Evolutionary conservation across 2,888 invertebrate genomes (phyloP).

Genomic region (Acronicta alni): DNA sequence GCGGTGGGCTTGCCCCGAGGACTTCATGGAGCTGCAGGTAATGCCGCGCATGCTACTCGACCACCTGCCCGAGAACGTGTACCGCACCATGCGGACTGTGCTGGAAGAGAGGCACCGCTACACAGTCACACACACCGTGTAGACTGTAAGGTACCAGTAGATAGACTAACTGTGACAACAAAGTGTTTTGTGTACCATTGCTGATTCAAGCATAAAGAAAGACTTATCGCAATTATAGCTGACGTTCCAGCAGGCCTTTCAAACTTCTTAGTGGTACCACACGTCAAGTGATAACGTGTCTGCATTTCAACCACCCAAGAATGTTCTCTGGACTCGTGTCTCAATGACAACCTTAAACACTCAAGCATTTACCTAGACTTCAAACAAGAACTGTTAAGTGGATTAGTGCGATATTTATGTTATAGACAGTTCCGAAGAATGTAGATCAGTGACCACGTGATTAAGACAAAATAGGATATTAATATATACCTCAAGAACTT

Average conservation of each 20-base stretch:
- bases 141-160: constrained; percentile 36
- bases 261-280: no score
- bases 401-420: background rate
- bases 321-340: background rate
- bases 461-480: background rate
- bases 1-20: constrained; percentile 94
- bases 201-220: background rate
- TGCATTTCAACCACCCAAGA: background rate
- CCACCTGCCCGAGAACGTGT: constrained; percentile 95
- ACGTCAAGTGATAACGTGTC: background rate
- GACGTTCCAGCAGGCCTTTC: no score
- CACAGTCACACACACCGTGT: constrained; percentile 79
- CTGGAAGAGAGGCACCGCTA: constrained; percentile 87
- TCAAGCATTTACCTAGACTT: background rate
- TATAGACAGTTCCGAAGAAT: background rate
- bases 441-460: background rate
- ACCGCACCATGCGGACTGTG: constrained; percentile 91
- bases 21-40: constrained; percentile 94
- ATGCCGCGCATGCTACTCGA: constrained; percentile 96
- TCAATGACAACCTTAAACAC: background rate
- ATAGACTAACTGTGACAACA: constrained; percentile 8
- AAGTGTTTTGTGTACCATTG: background rate
- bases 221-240: no score
- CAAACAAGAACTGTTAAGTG: background rate
- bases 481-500: background rate